These are phyloP conservation scores for Centropristis striata DNA, from an alignment of 2,113 vertebrate genomes.

Conservation along the genomic window DNA sequence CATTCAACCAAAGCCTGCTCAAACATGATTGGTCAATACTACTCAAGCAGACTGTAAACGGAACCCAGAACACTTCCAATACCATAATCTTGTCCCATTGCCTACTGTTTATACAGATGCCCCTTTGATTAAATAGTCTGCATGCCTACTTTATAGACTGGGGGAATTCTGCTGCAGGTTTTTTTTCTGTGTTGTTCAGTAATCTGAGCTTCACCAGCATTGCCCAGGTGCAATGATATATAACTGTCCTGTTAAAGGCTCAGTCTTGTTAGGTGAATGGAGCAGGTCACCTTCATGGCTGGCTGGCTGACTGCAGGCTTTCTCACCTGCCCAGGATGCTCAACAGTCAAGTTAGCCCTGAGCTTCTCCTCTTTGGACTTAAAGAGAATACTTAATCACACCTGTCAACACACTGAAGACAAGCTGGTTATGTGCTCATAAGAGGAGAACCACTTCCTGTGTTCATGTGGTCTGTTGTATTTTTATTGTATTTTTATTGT, in stretches of 20 bases:
- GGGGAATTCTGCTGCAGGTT: background rate
- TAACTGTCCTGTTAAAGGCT: background rate
- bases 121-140: background rate
- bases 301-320: constrained; percentile 22
- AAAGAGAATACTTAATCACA: constrained; percentile 25
- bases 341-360: constrained; percentile 12
- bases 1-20: too few species aligned
- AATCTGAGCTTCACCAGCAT: background rate
- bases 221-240: background rate
- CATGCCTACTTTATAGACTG: background rate
- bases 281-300: constrained; percentile 45
- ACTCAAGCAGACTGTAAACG: too few species aligned
- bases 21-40: too few species aligned
- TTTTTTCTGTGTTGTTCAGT: background rate
- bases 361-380: constrained; percentile 27
- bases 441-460: background rate
- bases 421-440: background rate
- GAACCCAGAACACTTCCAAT: too few species aligned
- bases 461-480: background rate
- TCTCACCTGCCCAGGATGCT: constrained; percentile 50
- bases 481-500: background rate
- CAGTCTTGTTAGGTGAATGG: background rate
- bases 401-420: constrained; percentile 25
- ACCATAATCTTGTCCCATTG: too few species aligned
- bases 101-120: too few species aligned